Base-by-base conservation (phyloP, 2,888 invertebrate genomes). In the Metellina segmentata region DNA sequence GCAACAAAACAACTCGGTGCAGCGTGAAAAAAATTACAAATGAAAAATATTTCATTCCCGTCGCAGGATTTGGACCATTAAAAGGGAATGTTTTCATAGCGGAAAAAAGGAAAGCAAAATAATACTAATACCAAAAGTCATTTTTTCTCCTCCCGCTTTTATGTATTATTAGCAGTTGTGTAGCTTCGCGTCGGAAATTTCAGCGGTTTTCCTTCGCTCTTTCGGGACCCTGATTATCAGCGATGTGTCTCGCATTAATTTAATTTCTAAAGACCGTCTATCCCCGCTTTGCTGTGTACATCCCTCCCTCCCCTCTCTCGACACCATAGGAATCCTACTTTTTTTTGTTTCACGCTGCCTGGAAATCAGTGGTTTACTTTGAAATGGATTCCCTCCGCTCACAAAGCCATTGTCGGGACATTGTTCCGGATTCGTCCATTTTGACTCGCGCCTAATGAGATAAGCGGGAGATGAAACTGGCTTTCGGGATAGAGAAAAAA, bases 211-310 rank as follows among this genome's bases (percentile, higher is more conserved):
- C 7, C n/a, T 77, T 85, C 4, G 34, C 34, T 91, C 81, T 74
- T 61, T 11, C 61, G 16, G 61, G 48, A 75, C 85, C 69, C 85
- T 92, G 91, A 92, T 92, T 92, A 89, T 81, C 88, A 77, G 85
- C 81, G 75, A 89, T 85, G 85, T 92, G 88, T 79, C 89, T 89
- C 88, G 72, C 91, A 92, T 92, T 92, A 88, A 92, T 92, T 89
- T 92, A 92, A 92, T 92, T 34, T 34, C 34, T 2, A 34, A 34
- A 34, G 34, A 34, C 34, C n/a, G n/a, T n/a, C n/a, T n/a, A n/a
- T 34, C 34, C 34, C 34, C 34, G 34, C n/a, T 34, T 34, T 34
- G 34, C 34, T 34, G 34, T 4, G 4, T n/a, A n/a, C n/a, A n/a
- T n/a, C n/a, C 34, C 4, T 34, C 4, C 34, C 34, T 4, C 34